These are phyloP conservation scores for Drosophila asahinai DNA, from an alignment of 1,140 invertebrate genomes.

Conservation along the genomic window DNA sequence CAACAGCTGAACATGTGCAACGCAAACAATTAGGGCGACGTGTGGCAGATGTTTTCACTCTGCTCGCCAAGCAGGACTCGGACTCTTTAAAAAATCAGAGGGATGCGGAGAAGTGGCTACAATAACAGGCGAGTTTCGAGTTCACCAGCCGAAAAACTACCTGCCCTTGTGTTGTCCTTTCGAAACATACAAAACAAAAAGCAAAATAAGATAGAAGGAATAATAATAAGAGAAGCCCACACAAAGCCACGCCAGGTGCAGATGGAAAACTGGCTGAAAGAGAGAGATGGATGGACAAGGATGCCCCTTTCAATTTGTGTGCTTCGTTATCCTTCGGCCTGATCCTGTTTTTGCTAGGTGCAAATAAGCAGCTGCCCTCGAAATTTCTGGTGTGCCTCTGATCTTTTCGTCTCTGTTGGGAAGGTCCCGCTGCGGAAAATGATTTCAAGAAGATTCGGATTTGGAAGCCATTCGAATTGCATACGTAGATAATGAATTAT, in stretches of 20 bases:
- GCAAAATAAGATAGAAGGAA: constrained; percentile 11
- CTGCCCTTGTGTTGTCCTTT: constrained; percentile 45
- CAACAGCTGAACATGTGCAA: constrained; percentile 66
- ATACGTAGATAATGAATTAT: constrained; percentile 50
- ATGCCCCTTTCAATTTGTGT: constrained; percentile 67
- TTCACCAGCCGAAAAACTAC: constrained; percentile 27
- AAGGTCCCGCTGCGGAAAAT: constrained; percentile 47
- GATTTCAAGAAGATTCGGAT: constrained; percentile 28
- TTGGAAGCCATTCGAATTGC: constrained; percentile 30
- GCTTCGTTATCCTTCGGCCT: constrained; percentile 58
- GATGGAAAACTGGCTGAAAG: constrained; percentile 38
- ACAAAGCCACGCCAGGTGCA: constrained; percentile 72
- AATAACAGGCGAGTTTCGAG: constrained; percentile 56
- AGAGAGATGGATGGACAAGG: constrained; percentile 24
- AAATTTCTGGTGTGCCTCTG: constrained; percentile 9
- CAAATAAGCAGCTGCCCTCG: constrained; percentile 56
- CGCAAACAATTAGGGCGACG: constrained; percentile 78
- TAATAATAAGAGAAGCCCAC: constrained; percentile 28
- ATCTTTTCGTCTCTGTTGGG: background rate
- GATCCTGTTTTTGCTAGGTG: constrained; percentile 54
- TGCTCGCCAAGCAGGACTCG: constrained; percentile 56
- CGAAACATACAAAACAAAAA: constrained; percentile 6
- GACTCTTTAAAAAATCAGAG: constrained; percentile 46
- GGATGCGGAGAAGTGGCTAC: constrained; percentile 60
- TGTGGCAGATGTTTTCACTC: constrained; percentile 78